Evolutionary conservation across 2,113 vertebrate genomes (phyloP).

Genomic region (Numida meleagris): DNA sequence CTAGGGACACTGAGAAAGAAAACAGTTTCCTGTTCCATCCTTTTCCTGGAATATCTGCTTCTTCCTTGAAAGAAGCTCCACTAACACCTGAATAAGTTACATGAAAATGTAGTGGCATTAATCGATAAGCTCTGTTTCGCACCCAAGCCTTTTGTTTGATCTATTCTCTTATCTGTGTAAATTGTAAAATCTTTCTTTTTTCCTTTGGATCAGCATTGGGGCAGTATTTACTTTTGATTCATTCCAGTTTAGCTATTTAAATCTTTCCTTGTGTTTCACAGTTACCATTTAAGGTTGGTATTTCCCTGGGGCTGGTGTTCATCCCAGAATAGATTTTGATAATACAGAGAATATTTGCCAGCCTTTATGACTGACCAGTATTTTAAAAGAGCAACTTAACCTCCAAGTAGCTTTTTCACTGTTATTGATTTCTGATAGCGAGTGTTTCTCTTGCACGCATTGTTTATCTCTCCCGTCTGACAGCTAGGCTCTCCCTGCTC

Average conservation of each 20-base stretch:
- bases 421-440: constrained; percentile 1
- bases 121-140: neutral
- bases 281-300: constrained; percentile 68
- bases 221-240: constrained; percentile 53
- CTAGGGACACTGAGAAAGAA: constrained; percentile 10
- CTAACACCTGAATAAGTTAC: neutral
- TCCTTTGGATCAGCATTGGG: neutral
- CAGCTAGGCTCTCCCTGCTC: neutral
- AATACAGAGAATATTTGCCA: constrained; percentile 51
- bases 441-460: neutral
- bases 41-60: neutral
- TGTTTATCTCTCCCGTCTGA: constrained; percentile 12
- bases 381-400: neutral
- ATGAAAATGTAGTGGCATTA: neutral
- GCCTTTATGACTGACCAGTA: constrained; percentile 8
- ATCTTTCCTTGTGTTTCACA: neutral
- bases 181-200: neutral
- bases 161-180: neutral
- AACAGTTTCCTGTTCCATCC: neutral
- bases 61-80: neutral
- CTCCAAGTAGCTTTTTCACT: neutral
- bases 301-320: constrained; percentile 34
- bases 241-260: constrained; percentile 57
- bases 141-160: neutral
- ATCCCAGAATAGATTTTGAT: constrained; percentile 54